Evolutionary conservation across 2,888 invertebrate genomes (phyloP), one percentile per base, ranked within the genome.

Genomic region (Xiphydria camelus): DNA sequence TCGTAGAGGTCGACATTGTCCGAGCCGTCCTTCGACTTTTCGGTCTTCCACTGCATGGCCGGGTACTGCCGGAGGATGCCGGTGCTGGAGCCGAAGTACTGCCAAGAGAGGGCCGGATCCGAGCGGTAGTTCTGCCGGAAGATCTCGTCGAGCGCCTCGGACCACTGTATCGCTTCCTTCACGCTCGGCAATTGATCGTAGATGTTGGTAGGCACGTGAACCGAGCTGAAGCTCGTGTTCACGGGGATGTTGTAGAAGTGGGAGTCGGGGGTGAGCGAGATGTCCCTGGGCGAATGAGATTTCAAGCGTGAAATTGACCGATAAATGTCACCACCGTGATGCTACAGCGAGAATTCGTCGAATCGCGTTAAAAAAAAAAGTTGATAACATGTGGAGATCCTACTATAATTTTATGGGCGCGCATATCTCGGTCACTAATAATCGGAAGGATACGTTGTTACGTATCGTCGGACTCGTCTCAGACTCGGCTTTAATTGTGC

Each of bases 61-160:
- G 99, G 99, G 78, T 88, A 99, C 69, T 92, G 91, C 4, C 99
- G 80, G 62, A 99, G 82, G 64, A 98, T 89, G 9, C 99, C 99
- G 3, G 89, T 86, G 20, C 91, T 86, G 58, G 94, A 94, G 19
- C 98, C 96, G 75, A 98, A 99, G 76, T 96, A 97, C 77, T 99
- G 99, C 94, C 97, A 99, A 1, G 89, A 88, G 22, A 96, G 76
- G 0, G 93, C 91, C 1, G 94, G 94, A 79, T 96, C 94, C 0
- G 87, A 84, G 53, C 87, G 82, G 68, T 91, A 91, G 76, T 98
- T 98, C 66, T 87, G 84, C 41, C 78, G 79, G 75, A 97, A 98
- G 4, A 88, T 84, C 20, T 86, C 82, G 64, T 96, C 91, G 39
- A 99, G 80, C 12, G 79, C 81, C 71, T 90, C 87, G 0, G 97